Base-by-base conservation (phyloP, 1,140 invertebrate genomes). In the Leptopilina boulardi region DNA sequence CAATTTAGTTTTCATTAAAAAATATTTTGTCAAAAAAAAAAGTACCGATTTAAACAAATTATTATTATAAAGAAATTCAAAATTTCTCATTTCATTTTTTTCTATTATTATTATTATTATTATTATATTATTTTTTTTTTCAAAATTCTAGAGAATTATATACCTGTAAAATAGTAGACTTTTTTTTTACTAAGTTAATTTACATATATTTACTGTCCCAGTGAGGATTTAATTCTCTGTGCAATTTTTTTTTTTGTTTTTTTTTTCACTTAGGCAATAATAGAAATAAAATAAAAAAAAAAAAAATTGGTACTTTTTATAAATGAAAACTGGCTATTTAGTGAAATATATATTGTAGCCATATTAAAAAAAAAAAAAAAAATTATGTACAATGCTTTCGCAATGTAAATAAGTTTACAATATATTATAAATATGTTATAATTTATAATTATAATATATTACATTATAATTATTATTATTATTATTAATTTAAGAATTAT, bases 401-500 rank as follows among this genome's bases (percentile, higher is more conserved):
- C 23, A 66, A 30, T 66, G 59, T 66, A 66, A 66, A 66, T 66
- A 66, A 30, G 21, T 66, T 66, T 66, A 66, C 59, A 30, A 66
- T 30, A 66, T 59, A 30, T 38, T 38, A 38, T 38, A 38, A 38
- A 6, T 38, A 4, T 38, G 34, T 38, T 38, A 9, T 38, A 38
- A n/a, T n/a, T 38, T 38, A 38, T 38, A 38, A 38, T 38, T 38
- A 38, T 38, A 38, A 4, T 6, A 8, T 38, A 4, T 38, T 8
- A 2, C 5, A 30, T 9, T 38, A 38, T 38, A 38, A 38, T 38
- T 38, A 38, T 38, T 38, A 38, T 30, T 30, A 38, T 8, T 30
- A 3, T 30, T 2, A 30, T 30, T 76, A 19, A 74, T 73, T 74
- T 70, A n/a, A 34, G 73, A 38, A 51, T 47, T 76, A 72, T 26